Conservation (phyloP, 2,888 invertebrate species). For the Oscheius sp. region DNA sequence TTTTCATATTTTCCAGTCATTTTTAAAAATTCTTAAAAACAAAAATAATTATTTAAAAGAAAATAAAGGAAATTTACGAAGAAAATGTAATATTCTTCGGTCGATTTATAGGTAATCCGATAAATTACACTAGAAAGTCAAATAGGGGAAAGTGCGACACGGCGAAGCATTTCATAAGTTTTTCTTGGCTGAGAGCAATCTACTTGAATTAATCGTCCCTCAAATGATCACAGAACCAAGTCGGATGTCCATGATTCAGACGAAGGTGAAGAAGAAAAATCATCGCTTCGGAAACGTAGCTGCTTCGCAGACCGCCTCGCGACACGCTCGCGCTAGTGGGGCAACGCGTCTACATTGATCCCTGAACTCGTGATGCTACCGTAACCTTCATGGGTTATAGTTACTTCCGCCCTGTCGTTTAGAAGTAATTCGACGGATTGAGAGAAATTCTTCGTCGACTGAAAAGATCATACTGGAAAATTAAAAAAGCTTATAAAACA, state of each 20-base stretch:
- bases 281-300: slow-evolving; percentile 33
- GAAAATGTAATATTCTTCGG: background rate
- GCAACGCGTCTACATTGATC: slow-evolving; percentile 30
- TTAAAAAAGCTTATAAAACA: no score
- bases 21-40: background rate
- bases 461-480: no score
- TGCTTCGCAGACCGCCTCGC: slow-evolving; percentile 24
- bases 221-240: slow-evolving; percentile 10
- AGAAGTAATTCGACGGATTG: no score
- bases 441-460: no score
- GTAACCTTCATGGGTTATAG: slow-evolving; percentile 17
- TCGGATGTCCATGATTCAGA: slow-evolving; percentile 1
- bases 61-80: no score
- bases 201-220: background rate
- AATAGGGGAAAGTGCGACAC: background rate
- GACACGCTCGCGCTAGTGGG: slow-evolving; percentile 9
- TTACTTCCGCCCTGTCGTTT: no score
- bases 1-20: background rate
- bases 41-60: background rate
- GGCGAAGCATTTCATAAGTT: background rate
- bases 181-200: background rate
- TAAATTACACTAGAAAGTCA: background rate
- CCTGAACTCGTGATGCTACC: slow-evolving; percentile 35
- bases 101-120: background rate
- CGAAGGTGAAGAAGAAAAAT: slow-evolving; percentile 30